Percentiles rank a stretch among this genome's conserved stretches.
Evolutionary conservation across 2,113 vertebrate species (phyloP).

Genomic region (Psammodynastes pulverulentus): DNA sequence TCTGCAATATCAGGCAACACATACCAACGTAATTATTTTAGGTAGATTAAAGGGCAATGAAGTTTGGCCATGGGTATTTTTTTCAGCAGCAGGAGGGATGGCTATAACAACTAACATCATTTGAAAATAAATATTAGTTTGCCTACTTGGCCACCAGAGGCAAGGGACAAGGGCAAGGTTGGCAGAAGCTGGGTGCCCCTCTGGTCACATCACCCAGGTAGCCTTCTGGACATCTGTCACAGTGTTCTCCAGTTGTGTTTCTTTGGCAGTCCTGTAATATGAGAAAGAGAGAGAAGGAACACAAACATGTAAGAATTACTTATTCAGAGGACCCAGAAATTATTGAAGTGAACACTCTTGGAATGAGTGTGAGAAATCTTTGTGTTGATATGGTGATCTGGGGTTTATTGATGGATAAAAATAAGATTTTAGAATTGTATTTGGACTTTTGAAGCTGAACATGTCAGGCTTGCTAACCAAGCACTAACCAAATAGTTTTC

Average conservation of each 20-base stretch:
- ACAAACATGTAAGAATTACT: slow-evolving; percentile 15
- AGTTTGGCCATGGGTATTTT: background rate
- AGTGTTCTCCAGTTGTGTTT: slow-evolving; percentile 87
- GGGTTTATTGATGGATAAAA: background rate
- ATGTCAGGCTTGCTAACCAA: background rate
- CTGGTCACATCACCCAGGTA: slow-evolving; percentile 69
- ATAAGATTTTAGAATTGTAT: background rate
- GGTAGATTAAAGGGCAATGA: background rate
- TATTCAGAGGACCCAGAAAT: background rate
- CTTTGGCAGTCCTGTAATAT: slow-evolving; percentile 79
- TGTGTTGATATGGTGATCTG: background rate
- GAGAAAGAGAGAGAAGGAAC: slow-evolving; percentile 10
- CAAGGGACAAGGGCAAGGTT: slow-evolving; percentile 87
- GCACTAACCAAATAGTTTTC: background rate
- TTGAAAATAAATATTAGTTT: background rate
- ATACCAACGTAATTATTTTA: background rate
- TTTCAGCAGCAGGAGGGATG: background rate
- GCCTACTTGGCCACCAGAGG: slow-evolving; percentile 82
- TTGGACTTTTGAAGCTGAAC: background rate
- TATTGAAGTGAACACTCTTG: background rate
- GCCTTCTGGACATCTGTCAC: slow-evolving; percentile 86
- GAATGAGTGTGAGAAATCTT: background rate
- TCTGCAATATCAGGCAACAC: background rate
- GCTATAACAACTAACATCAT: slow-evolving; percentile 11
- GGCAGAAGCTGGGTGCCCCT: slow-evolving; percentile 70